These are phyloP conservation scores for Helicoverpa zea DNA, from an alignment of 1,140 invertebrate genomes.

Conservation along the genomic window DNA sequence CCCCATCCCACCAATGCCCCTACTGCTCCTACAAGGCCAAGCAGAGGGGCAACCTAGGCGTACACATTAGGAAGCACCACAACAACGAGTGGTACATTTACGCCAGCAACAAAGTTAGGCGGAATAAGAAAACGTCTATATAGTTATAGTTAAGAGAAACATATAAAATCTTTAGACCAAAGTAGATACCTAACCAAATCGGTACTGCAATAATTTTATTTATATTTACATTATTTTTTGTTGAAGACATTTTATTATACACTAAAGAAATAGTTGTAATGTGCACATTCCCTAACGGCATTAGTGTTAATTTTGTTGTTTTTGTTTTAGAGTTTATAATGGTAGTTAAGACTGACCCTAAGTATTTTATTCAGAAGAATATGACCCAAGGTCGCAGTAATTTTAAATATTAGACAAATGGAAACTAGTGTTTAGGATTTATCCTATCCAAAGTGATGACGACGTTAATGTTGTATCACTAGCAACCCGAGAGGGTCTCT, in stretches of 20 bases:
- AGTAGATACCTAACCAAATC: slow-evolving; percentile 84
- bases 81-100: slow-evolving; percentile 84
- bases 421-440: slow-evolving; percentile 32
- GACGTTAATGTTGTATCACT: slow-evolving; percentile 17
- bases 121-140: slow-evolving; percentile 80
- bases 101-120: slow-evolving; percentile 82
- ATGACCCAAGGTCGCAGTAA: slow-evolving; percentile 60
- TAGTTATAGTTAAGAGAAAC: slow-evolving; percentile 52
- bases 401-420: slow-evolving; percentile 45
- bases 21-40: slow-evolving; percentile 93
- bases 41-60: slow-evolving; percentile 92
- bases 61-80: slow-evolving; percentile 94
- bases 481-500: background rate
- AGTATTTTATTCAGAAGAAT: slow-evolving; percentile 74
- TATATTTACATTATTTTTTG: slow-evolving; percentile 81
- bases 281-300: slow-evolving; percentile 85
- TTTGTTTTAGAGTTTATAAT: slow-evolving; percentile 83
- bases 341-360: slow-evolving; percentile 83
- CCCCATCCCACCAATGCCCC: slow-evolving; percentile 93
- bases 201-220: slow-evolving; percentile 83
- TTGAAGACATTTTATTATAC: slow-evolving; percentile 81
- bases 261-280: slow-evolving; percentile 79
- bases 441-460: slow-evolving; percentile 19
- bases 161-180: slow-evolving; percentile 72
- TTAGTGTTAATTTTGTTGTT: slow-evolving; percentile 82